Evolutionary conservation across 2,888 invertebrate species (phyloP).

Genomic region (Meandrusa payeni): DNA sequence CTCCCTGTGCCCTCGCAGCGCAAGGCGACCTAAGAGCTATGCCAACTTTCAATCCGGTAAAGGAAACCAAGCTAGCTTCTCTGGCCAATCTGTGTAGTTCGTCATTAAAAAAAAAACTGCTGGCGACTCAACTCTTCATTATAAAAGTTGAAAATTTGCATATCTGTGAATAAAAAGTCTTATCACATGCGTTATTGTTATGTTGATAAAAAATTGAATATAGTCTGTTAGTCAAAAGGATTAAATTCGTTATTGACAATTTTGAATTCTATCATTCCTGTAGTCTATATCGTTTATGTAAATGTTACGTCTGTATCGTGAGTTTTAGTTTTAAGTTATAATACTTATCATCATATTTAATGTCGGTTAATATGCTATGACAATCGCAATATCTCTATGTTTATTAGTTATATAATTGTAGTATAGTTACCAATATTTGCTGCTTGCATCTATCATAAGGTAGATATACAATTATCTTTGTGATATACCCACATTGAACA

Average conservation of each 20-base stretch:
- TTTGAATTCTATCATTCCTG: constrained; percentile 53
- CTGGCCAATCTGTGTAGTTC: no score
- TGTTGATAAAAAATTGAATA: not conserved
- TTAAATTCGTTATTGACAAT: constrained; percentile 11
- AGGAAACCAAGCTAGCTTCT: no score
- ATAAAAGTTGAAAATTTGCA: constrained; percentile 1
- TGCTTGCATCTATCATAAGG: constrained; percentile 7
- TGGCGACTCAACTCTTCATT: no score
- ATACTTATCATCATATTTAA: constrained; percentile 5
- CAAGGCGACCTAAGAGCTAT: no score
- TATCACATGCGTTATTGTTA: not conserved
- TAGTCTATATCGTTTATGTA: constrained; percentile 45
- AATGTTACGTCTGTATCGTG: constrained; percentile 27
- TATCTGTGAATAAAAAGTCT: not conserved
- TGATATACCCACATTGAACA: no score
- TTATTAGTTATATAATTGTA: constrained; percentile 6
- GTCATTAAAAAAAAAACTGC: no score
- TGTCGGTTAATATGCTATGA: constrained; percentile 15
- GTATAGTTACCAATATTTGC: constrained; percentile 18
- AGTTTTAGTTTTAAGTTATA: constrained; percentile 29
- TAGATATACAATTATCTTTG: no score
- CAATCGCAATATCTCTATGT: constrained; percentile 20
- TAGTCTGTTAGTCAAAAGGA: not conserved
- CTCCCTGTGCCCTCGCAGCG: no score
- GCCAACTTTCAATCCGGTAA: no score